Conservation (phyloP, 2,888 invertebrate genomes). For the Myopa testacea region DNA sequence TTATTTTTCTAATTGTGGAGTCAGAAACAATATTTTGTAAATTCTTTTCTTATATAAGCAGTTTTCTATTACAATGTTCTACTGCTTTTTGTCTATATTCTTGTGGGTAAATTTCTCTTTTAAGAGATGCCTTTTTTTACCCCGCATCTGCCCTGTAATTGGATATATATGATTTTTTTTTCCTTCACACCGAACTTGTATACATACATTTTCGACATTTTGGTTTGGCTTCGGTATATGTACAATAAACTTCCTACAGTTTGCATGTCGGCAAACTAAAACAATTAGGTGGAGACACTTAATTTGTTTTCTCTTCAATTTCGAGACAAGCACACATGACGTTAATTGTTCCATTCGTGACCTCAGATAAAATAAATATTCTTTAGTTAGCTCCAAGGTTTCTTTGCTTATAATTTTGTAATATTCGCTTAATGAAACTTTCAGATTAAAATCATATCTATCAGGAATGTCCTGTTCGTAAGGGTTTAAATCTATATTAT, state of each 20-base stretch:
- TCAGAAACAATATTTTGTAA: conserved; percentile 12
- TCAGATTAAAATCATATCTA: not conserved
- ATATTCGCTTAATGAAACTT: not conserved
- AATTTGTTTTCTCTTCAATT: not conserved
- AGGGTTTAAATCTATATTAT: too few species aligned
- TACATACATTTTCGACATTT: not conserved
- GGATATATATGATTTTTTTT: not conserved
- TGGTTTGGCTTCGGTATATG: not conserved
- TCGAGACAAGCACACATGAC: not conserved
- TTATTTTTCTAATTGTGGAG: not conserved
- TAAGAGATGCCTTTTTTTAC: not conserved
- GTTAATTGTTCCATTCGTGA: not conserved
- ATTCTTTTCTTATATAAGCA: conserved; percentile 3
- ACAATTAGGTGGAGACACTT: not conserved
- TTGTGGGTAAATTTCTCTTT: not conserved
- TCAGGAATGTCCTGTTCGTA: not conserved
- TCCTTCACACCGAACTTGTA: not conserved
- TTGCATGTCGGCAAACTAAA: not conserved
- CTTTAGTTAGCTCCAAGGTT: not conserved
- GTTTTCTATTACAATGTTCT: not conserved
- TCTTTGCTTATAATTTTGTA: not conserved
- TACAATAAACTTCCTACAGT: not conserved
- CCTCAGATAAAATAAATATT: conserved; percentile 14
- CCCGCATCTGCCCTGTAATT: not conserved
- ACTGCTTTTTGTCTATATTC: conserved; percentile 2